A percentile compares a stretch with the other conserved stretches of the same genome.
phyloP scores from a whole-genome alignment of 2,113 vertebrate genomes.

The Megaptera novaeangliae region DNA sequence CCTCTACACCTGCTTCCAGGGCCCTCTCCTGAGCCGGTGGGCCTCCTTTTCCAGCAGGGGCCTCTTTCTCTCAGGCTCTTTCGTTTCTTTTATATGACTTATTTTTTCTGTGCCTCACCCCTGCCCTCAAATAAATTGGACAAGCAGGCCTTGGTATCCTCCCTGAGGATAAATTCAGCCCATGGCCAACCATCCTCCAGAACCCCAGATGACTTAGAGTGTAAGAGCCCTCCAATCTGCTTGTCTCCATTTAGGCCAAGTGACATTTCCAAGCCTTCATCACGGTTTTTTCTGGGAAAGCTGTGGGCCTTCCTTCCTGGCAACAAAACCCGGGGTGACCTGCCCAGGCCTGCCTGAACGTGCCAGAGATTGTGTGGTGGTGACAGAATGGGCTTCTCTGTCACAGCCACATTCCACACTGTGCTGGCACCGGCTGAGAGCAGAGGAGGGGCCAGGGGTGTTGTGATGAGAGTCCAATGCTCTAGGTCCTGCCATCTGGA shows the following conservation, averaged over 20 bases:
- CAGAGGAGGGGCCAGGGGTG: not conserved
- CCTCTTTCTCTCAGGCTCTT: not conserved
- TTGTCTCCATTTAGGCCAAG: not conserved
- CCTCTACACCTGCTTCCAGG: not conserved
- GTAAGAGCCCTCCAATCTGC: not conserved
- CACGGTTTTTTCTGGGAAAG: conserved; percentile 5
- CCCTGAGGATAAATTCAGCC: not conserved
- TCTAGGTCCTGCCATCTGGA: not conserved
- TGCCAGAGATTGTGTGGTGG: not conserved
- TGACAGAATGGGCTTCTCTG: not conserved
- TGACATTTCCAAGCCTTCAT: not conserved
- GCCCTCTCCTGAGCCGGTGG: accelerated
- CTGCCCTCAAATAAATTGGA: not conserved
- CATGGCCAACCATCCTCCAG: not conserved
- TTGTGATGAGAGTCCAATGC: not conserved
- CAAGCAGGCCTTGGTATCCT: not conserved
- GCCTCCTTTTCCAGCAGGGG: not conserved
- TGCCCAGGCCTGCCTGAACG: conserved; percentile 44
- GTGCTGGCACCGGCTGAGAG: not conserved
- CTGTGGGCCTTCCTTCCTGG: not conserved
- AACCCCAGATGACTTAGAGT: not conserved
- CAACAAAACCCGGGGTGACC: conserved; percentile 44
- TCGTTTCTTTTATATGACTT: not conserved
- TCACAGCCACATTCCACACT: conserved; percentile 46
- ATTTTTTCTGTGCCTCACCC: not conserved